Conservation (phyloP, 2,113 vertebrate species). For the Triplophysa dalaica region DNA sequence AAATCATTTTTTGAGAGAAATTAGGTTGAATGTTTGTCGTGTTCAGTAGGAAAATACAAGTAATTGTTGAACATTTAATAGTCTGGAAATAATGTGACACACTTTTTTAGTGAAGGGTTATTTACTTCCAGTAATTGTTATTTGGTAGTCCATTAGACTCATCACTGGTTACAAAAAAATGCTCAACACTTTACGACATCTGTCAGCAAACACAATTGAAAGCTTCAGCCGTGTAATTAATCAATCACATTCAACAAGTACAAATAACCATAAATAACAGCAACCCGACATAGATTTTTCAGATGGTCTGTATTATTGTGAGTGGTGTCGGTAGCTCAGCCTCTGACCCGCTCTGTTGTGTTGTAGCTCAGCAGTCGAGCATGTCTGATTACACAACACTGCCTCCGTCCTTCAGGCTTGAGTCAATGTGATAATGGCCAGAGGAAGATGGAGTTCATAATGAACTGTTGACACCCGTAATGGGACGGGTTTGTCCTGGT, state of each 20-base stretch:
- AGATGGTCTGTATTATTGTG: slow-evolving; percentile 57
- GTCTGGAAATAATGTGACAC: too few relatives aligned
- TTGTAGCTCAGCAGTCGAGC: slow-evolving; percentile 43
- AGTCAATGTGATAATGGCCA: slow-evolving; percentile 40
- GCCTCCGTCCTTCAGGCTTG: slow-evolving; percentile 51
- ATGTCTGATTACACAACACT: slow-evolving; percentile 56
- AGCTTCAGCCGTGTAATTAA: neutral
- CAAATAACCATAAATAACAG: neutral
- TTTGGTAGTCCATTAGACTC: too few relatives aligned
- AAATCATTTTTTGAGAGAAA: too few relatives aligned
- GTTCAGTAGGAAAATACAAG: neutral
- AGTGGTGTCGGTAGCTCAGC: slow-evolving; percentile 56
- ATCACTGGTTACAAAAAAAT: too few relatives aligned
- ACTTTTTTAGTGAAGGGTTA: too few relatives aligned
- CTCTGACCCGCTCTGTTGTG: slow-evolving; percentile 43
- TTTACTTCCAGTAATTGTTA: too few relatives aligned
- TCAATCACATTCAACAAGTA: neutral
- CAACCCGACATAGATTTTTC: neutral
- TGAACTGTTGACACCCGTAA: slow-evolving; percentile 24
- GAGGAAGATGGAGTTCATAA: slow-evolving; percentile 22
- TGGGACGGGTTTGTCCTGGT: slow-evolving; percentile 8
- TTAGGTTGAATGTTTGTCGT: too few relatives aligned
- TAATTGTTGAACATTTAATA: too few relatives aligned
- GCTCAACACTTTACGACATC: too few relatives aligned
- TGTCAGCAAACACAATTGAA: neutral